phyloP scores from a whole-genome alignment of 2,888 invertebrate genomes.

The Pseudococcus longispinus region DNA sequence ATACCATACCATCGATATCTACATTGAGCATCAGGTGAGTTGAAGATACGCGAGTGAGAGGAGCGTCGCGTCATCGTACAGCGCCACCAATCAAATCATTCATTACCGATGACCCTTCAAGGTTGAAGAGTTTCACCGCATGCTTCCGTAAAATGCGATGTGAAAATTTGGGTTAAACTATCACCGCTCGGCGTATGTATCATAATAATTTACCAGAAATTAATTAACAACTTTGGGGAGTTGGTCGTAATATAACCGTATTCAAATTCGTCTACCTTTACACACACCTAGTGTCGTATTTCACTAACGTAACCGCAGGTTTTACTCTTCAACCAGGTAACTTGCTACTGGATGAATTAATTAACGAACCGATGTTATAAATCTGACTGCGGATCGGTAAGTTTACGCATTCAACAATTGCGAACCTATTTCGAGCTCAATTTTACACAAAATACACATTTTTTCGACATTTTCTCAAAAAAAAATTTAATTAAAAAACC shows the following conservation, averaged over 20 bases:
- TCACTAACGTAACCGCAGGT: neutral
- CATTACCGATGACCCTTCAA: constrained; percentile 32
- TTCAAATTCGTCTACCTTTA: neutral
- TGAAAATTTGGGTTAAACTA: constrained; percentile 1
- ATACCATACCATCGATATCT: neutral
- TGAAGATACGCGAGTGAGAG: neutral
- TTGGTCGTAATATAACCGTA: neutral
- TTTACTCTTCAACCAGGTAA: neutral
- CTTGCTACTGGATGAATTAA: neutral
- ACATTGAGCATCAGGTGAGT: neutral
- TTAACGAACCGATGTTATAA: neutral
- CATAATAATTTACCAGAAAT: constrained; percentile 12
- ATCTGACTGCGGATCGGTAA: neutral
- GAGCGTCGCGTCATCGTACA: no score
- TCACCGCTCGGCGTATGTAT: neutral
- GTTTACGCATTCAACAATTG: neutral
- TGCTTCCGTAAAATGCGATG: neutral
- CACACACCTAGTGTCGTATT: neutral
- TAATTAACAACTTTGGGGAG: neutral
- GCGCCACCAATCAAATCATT: neutral
- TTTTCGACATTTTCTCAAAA: neutral
- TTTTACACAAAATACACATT: neutral
- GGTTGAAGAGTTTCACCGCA: neutral
- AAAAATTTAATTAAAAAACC: neutral
- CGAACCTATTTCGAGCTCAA: neutral